Evolutionary conservation across 1,140 invertebrate genomes (phyloP), one percentile per base, ranked within the genome.

Genomic region (Bombus difficillimus): DNA sequence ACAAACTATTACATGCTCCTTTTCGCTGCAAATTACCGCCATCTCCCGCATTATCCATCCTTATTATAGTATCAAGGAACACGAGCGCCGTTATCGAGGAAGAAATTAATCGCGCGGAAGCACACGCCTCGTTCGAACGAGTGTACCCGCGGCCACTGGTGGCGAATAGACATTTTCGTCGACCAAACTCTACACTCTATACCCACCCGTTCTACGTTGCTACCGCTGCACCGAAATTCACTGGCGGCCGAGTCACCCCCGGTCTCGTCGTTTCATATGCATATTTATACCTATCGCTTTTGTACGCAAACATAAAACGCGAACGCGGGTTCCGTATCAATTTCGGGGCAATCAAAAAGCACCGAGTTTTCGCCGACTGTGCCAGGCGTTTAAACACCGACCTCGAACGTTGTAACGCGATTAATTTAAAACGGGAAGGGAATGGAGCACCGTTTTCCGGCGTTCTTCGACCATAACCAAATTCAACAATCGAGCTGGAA

Each of bases 1-100:
- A 69, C 75, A 77, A 89, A 89, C 87, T 86, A 86, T 89, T 89
- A 89, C 87, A 69, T 75, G 88, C 68, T 89, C 88, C 79, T 89
- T 89, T 86, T 89, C 85, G 53, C 68, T 89, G 83, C 53, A 89
- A 89, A 89, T 89, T 89, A 89, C 76, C 64, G 47, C 53, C 76
- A n/a, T 32, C 39, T 68, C 37, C 39, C 68, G 59, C 59, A 62
- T 85, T 85, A 79, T 80, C 66, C 68, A 32, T 84, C 57, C 39
- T 80, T 73, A 73, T 80, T 80, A 85, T 12, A 28, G 34, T 74
- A 76, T 81, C 81, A 53, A 86, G 66, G 77, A 76, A 77, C 78
- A 69, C 80, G 88, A 86, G 79, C 80, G 73, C 71, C 59, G 85
- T 85, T 85, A 89, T 81, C 76, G 80, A 68, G 69, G 85, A 89